Evolutionary conservation across 1,140 invertebrate species (phyloP).

Genomic region (Pseudomyrmex cubaensis): DNA sequence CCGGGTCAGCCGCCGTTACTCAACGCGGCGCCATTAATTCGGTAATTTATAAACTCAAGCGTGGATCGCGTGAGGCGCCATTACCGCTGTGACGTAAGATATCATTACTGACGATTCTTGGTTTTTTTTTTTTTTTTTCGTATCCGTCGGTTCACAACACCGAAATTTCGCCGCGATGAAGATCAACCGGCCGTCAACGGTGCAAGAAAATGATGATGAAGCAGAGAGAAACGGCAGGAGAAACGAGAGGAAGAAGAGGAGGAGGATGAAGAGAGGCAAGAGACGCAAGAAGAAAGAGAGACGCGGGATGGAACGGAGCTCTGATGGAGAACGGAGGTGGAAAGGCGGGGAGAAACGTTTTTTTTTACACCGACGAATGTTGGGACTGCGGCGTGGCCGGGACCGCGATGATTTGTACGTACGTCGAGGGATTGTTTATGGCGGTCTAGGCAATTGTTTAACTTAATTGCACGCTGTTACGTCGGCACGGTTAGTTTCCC

Average conservation of each 20-base stretch:
- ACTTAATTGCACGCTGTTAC: slow-evolving; percentile 83
- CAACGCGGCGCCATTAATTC: slow-evolving; percentile 64
- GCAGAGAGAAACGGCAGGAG: background rate
- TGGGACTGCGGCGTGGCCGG: slow-evolving; percentile 40
- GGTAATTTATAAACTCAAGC: slow-evolving; percentile 65
- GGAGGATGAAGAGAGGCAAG: background rate
- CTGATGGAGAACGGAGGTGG: background rate
- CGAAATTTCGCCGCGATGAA: slow-evolving; percentile 59
- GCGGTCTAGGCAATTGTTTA: slow-evolving; percentile 82
- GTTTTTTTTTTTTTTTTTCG: background rate
- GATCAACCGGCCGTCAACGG: slow-evolving; percentile 40
- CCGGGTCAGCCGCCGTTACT: slow-evolving; percentile 30
- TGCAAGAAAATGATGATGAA: slow-evolving; percentile 32
- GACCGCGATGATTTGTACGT: slow-evolving; percentile 78
- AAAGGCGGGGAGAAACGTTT: slow-evolving; percentile 48
- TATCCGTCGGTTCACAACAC: slow-evolving; percentile 24
- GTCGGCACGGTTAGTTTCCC: slow-evolving; percentile 79
- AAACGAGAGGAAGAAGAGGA: background rate
- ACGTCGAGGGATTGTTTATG: slow-evolving; percentile 79
- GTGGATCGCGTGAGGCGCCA: slow-evolving; percentile 55
- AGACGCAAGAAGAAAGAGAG: background rate
- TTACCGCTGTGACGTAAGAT: slow-evolving; percentile 68
- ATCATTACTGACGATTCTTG: slow-evolving; percentile 69
- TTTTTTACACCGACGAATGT: slow-evolving; percentile 67
- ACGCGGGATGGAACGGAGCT: slow-evolving; percentile 4